phyloP scores from a whole-genome alignment of 2,113 vertebrate species.

The Mesitornis unicolor region DNA sequence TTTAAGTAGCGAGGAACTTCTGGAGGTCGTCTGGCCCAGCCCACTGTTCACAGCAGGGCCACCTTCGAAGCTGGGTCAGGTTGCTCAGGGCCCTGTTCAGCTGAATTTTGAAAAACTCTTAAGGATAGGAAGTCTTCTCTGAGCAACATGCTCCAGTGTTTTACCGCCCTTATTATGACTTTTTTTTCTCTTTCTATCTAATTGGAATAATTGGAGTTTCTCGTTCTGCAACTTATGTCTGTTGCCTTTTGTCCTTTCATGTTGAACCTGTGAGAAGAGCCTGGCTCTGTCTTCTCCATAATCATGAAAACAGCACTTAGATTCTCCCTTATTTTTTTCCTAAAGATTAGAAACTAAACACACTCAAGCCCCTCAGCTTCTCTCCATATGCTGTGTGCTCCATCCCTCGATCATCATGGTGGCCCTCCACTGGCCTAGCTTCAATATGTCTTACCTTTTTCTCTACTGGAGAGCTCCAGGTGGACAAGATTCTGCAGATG shows the following conservation, averaged over 20 bases:
- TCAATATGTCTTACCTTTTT: neutral
- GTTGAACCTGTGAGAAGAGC: neutral
- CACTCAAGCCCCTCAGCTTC: neutral
- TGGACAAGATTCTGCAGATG: neutral
- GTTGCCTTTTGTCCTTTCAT: neutral
- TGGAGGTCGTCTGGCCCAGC: neutral
- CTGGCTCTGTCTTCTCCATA: neutral
- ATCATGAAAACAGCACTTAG: neutral
- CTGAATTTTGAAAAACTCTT: neutral
- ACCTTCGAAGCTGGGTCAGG: neutral
- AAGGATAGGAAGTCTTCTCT: neutral
- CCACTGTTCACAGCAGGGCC: neutral
- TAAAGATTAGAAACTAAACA: neutral
- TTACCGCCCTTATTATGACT: neutral
- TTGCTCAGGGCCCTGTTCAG: neutral
- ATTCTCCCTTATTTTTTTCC: neutral
- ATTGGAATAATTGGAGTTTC: neutral
- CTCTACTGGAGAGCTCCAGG: neutral
- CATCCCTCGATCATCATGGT: neutral
- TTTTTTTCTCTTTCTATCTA: neutral
- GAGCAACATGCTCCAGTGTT: neutral
- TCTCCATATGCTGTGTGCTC: rapidly evolving
- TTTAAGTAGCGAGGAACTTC: neutral
- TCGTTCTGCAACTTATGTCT: neutral
- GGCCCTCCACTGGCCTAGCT: neutral